phyloP scores from a whole-genome alignment of 1,140 invertebrate species.

The Hylyphantes graminicola region DNA sequence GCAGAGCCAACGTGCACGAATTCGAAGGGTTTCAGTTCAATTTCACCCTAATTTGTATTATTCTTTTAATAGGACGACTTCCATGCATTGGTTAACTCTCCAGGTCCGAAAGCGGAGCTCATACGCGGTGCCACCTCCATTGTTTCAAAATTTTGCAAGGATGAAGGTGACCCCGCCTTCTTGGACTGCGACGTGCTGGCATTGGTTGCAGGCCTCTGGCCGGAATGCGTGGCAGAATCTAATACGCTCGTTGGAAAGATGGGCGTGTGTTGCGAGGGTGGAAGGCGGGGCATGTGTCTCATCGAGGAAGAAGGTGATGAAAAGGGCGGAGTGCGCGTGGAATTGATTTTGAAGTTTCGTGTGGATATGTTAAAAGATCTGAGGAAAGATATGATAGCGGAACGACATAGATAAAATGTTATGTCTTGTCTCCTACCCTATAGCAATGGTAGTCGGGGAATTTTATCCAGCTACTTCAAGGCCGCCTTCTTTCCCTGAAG shows the following conservation, averaged over 20 bases:
- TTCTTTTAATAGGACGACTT: neutral
- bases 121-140: neutral
- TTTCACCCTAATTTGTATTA: neutral
- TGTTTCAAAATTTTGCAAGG: neutral
- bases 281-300: neutral
- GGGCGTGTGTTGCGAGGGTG: neutral
- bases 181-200: slow-evolving; percentile 29
- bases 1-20: too few species aligned
- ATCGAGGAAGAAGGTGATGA: neutral
- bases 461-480: too few species aligned
- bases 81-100: neutral
- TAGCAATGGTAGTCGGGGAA: too few species aligned
- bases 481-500: too few species aligned
- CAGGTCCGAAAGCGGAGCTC: neutral
- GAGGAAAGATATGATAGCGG: slow-evolving; percentile 6
- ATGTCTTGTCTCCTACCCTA: too few species aligned
- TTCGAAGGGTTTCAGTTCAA: too few species aligned
- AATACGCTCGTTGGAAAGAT: neutral
- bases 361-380: neutral
- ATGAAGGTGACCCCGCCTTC: neutral
- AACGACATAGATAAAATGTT: neutral
- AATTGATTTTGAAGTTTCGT: neutral
- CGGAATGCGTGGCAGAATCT: neutral
- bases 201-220: neutral
- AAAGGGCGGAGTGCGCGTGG: too few species aligned